phyloP scores from a whole-genome alignment of 2,888 invertebrate species.

The Drosophila testacea region DNA sequence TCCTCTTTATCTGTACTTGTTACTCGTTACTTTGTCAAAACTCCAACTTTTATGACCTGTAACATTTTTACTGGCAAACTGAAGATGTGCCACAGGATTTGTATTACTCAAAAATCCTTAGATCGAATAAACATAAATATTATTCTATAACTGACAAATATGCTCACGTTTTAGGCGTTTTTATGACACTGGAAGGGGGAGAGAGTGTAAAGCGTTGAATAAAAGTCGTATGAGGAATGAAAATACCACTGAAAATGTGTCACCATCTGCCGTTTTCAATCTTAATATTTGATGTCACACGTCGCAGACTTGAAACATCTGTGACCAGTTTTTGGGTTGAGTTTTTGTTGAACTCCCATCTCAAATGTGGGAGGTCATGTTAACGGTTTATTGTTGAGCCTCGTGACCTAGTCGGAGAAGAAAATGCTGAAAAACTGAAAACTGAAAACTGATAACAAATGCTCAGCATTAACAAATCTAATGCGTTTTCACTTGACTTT shows the following conservation, averaged over 20 bases:
- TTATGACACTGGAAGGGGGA: constrained; percentile 21
- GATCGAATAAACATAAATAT: constrained; percentile 34
- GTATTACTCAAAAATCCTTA: neutral
- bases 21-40: constrained; percentile 3
- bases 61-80: constrained; percentile 2
- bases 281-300: constrained; percentile 80
- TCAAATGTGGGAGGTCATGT: constrained; percentile 22
- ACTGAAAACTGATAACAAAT: constrained; percentile 38
- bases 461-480: constrained; percentile 41
- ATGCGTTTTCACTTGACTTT: constrained; percentile 41
- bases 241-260: constrained; percentile 51
- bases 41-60: neutral
- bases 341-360: constrained; percentile 7
- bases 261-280: constrained; percentile 76
- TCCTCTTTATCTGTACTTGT: neutral
- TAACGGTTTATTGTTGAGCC: constrained; percentile 48
- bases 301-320: constrained; percentile 62
- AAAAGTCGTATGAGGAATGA: constrained; percentile 17
- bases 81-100: neutral
- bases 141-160: constrained; percentile 11
- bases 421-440: constrained; percentile 7
- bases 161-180: constrained; percentile 39
- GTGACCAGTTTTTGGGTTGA: constrained; percentile 40
- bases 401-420: constrained; percentile 38
- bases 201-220: neutral